Evolutionary conservation across 1,140 invertebrate genomes (phyloP), one percentile per base, ranked within the genome.

Genomic region (Hetaerina americana): DNA sequence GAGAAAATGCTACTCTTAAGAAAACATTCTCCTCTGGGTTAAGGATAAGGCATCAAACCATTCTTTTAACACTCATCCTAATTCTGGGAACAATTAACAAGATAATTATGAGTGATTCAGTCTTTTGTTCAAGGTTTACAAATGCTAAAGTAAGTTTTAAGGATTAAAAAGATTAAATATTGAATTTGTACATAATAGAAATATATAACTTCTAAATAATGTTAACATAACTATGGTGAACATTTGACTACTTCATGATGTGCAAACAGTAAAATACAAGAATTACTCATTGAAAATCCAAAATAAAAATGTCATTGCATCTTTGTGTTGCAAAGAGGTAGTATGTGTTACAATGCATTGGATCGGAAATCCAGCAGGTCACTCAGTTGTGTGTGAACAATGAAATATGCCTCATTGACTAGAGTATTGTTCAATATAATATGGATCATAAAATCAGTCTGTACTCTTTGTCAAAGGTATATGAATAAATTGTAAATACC

Each of bases 131-230:
- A 57, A 57, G 15, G 40, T n/a, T 57, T 57, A 57, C 40, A 57
- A 57, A 57, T 57, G 2, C 22, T 57, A 57, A 57, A 57, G 40
- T 57, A 57, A 57, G 40, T 57, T 57, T n/a, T 18, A 57, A 57
- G 40, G 40, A n/a, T 57, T 57, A 57, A 57, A 57, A 57, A 18
- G 40, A 57, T 57, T 57, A 57, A 57, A 57, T 57, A 57, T 57
- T 57, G 40, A 5, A 57, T 57, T 57, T 57, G 40, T 57, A 57
- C 40, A 57, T 57, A n/a, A n/a, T 57, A 57, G 40, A 57, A 57
- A 57, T 57, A 57, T 57, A 57, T 57, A n/a, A 57, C 40, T n/a
- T 57, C 40, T 57, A 57, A 57, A n/a, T 57, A 57, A 57, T 57
- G 40, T n/a, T 57, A 57, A 57, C 40, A 57, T 57, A 57, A 57